phyloP scores from a whole-genome alignment of 1,140 invertebrate genomes.

The Diplogasteroides magnus region DNA sequence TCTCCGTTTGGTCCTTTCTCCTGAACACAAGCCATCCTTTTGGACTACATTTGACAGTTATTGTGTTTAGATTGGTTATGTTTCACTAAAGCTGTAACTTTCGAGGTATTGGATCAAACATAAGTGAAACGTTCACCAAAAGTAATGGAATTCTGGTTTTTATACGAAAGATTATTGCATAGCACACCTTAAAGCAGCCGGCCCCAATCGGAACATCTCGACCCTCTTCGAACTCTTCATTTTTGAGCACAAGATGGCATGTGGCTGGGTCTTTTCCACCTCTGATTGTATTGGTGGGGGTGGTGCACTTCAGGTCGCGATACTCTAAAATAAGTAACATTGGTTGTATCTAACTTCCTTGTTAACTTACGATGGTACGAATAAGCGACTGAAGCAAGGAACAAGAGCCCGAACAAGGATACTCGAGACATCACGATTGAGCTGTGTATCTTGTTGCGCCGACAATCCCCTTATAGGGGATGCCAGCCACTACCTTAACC shows the following conservation, averaged over 20 bases:
- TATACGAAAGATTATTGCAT: neutral
- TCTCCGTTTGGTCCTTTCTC: slow-evolving; percentile 50
- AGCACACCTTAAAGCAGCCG: slow-evolving; percentile 45
- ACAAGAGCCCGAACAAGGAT: neutral
- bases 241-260: slow-evolving; percentile 53
- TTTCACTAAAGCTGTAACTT: neutral
- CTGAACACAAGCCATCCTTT: too few relatives aligned
- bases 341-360: neutral
- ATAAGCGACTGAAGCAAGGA: slow-evolving; percentile 21
- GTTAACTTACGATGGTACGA: slow-evolving; percentile 41
- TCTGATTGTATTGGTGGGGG: slow-evolving; percentile 48
- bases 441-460: neutral
- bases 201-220: slow-evolving; percentile 53
- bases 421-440: neutral
- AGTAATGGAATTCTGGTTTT: too few relatives aligned
- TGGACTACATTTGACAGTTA: too few relatives aligned
- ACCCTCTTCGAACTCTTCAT: slow-evolving; percentile 45
- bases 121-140: neutral
- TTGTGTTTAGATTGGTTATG: neutral
- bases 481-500: neutral
- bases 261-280: slow-evolving; percentile 43
- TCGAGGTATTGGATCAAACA: neutral
- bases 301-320: slow-evolving; percentile 51
- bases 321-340: slow-evolving; percentile 39
- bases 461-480: neutral